Percentiles rank a stretch among this genome's conserved stretches.
These are phyloP conservation scores for Tinea pellionella DNA, from an alignment of 2,888 invertebrate species.

Conservation along the genomic window DNA sequence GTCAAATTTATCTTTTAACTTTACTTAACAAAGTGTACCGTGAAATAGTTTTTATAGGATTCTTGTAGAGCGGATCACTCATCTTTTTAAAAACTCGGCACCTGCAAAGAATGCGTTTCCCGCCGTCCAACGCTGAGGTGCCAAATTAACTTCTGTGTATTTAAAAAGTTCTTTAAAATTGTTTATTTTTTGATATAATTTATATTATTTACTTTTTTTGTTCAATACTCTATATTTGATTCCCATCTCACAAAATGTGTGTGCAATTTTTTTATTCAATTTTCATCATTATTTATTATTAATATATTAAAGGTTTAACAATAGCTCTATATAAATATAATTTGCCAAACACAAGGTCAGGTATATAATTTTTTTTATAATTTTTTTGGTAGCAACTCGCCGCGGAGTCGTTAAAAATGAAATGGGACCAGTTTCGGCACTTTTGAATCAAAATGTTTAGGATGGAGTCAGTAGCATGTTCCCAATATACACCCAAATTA, in stretches of 20 bases:
- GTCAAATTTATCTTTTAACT: slow-evolving; percentile 60
- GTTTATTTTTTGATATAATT: too few relatives aligned
- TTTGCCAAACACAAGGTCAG: slow-evolving; percentile 30
- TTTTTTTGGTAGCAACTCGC: slow-evolving; percentile 47
- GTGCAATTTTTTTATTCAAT: too few relatives aligned
- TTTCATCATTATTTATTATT: too few relatives aligned
- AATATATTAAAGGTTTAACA: background rate
- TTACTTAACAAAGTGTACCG: slow-evolving; percentile 46
- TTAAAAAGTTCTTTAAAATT: too few relatives aligned
- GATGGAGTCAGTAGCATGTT: slow-evolving; percentile 44
- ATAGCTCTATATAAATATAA: slow-evolving; percentile 27
- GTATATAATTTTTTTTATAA: slow-evolving; percentile 50
- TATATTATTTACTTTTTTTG: too few relatives aligned
- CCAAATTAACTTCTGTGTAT: too few relatives aligned
- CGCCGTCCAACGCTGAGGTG: too few relatives aligned
- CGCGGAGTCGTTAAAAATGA: slow-evolving; percentile 51
- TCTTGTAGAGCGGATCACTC: slow-evolving; percentile 28
- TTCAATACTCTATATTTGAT: too few relatives aligned
- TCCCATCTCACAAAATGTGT: too few relatives aligned
- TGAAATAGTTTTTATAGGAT: slow-evolving; percentile 47
- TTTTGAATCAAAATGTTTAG: slow-evolving; percentile 41
- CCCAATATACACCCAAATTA: slow-evolving; percentile 40
- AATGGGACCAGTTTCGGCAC: slow-evolving; percentile 57
- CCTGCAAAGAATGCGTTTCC: too few relatives aligned
- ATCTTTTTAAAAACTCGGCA: too few relatives aligned